Evolutionary conservation across 2,797 vertebrate genomes (phyloP), one percentile per base, ranked within the genome.

Genomic region (Mergus octosetaceus): DNA sequence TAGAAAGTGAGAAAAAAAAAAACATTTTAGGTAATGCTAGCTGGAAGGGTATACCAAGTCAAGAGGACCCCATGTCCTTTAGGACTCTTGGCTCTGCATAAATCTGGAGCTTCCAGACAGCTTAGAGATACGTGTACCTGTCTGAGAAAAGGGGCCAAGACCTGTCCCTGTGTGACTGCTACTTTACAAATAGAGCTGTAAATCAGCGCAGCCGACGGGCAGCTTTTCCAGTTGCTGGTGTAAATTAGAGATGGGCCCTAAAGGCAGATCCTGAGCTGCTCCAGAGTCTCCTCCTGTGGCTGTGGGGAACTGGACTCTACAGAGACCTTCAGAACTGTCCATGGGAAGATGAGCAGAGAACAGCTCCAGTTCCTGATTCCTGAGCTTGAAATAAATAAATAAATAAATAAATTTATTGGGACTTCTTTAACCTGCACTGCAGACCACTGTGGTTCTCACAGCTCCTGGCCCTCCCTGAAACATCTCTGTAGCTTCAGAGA

Each of bases 71-170:
- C 13, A 6, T 0, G 7, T 70, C 36, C 75, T 72, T 47, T 28
- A 13, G 56, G 41, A 66, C 12, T 20, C 22, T 32, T 53, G 19
- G 3, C 54, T 58, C 54, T 82, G 2, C 30, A 11, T 62, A 71
- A 87, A 73, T 69, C 47, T 78, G 22, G 47, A 78, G 62, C 21
- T 58, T 57, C 43, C 79, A 77, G 82, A 43, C 69, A 66, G 68
- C 80, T n/a, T 30, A 12, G 41, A 85, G 75, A 73, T 32, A 65
- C 75, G 22, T 2, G 49, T 47, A 36, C 43, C 74, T 65, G 47
- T 47, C 38, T 34, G 74, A 80, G 84, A 43, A 65, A 47, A 73
- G 61, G 45, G 80, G 61, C 75, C 75, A 69, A 77, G 90, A 49
- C 34, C 49, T 49, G 38, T 19, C 62, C 43, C 79, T 58, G 8